A percentile compares a stretch with the other conserved stretches of the same genome.
Evolutionary conservation across 2,797 vertebrate species (phyloP).

Genomic region (Zenarchopterus dispar): DNA sequence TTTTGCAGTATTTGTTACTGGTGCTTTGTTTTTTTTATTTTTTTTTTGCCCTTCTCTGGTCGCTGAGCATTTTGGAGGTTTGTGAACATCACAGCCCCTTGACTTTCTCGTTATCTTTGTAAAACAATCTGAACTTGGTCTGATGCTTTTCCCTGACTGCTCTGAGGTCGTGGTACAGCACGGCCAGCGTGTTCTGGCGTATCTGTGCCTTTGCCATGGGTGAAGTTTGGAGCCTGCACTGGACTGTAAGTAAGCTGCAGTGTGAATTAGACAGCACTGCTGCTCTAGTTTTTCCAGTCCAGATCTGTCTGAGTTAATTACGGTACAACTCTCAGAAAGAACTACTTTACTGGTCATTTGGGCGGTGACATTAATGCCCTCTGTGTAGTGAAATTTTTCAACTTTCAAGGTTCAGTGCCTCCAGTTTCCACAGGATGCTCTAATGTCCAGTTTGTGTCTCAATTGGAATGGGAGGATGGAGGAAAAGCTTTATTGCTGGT

Average conservation of each 20-base stretch:
- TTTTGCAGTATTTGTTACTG: neutral
- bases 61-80: slow-evolving; percentile 12
- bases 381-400: slow-evolving; percentile 46
- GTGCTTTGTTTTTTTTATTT: slow-evolving; percentile 8
- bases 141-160: slow-evolving; percentile 23
- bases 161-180: slow-evolving; percentile 20
- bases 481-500: slow-evolving; percentile 34
- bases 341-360: slow-evolving; percentile 70
- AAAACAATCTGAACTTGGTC: slow-evolving; percentile 9
- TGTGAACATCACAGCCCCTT: slow-evolving; percentile 7
- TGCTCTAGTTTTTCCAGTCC: slow-evolving; percentile 71
- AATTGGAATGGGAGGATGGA: slow-evolving; percentile 57
- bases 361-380: slow-evolving; percentile 46
- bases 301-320: slow-evolving; percentile 74
- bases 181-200: slow-evolving; percentile 56
- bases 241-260: slow-evolving; percentile 42
- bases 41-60: slow-evolving; percentile 3
- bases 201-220: slow-evolving; percentile 60
- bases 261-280: slow-evolving; percentile 39
- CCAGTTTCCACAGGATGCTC: slow-evolving; percentile 42
- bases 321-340: slow-evolving; percentile 62
- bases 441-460: slow-evolving; percentile 62
- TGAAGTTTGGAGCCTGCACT: slow-evolving; percentile 47
- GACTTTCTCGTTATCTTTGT: neutral
- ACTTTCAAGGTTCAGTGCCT: slow-evolving; percentile 68